phyloP scores from a whole-genome alignment of 2,113 vertebrate genomes.

The Coptodon rendalli region DNA sequence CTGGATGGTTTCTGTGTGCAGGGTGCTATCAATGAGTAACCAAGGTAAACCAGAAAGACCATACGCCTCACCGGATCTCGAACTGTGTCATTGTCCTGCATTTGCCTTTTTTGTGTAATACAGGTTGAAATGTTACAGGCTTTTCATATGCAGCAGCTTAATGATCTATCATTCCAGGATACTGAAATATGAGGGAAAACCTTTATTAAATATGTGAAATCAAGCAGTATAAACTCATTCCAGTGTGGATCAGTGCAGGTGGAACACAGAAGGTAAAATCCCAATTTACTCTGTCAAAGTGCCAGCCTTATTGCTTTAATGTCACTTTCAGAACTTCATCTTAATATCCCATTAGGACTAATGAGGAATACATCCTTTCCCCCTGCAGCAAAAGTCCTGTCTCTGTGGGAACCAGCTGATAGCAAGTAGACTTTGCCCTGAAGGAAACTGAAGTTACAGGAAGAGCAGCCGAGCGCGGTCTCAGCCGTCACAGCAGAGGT shows the following conservation, averaged over 20 bases:
- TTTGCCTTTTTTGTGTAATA: neutral
- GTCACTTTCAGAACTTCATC: constrained; percentile 33
- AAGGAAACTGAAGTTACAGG: constrained; percentile 23
- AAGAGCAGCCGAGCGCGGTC: constrained; percentile 13
- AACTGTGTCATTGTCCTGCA: neutral
- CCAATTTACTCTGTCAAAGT: constrained; percentile 8
- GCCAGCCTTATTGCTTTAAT: constrained; percentile 1
- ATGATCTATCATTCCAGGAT: neutral
- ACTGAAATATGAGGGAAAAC: neutral
- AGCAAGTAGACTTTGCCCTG: constrained; percentile 64
- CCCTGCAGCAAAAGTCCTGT: constrained; percentile 45
- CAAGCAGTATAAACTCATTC: neutral
- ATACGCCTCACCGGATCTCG: neutral
- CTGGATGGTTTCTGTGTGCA: neutral
- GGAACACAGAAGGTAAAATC: neutral
- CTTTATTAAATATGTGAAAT: neutral
- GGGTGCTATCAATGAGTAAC: constrained; percentile 26
- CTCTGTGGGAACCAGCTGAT: constrained; percentile 50
- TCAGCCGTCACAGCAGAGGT: constrained; percentile 29
- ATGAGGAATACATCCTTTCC: constrained; percentile 37
- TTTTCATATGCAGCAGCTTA: neutral
- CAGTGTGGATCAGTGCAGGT: neutral
- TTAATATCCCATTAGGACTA: constrained; percentile 35
- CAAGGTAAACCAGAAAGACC: neutral
- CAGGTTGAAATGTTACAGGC: neutral